These are phyloP conservation scores for Phoenoteleia sp. DNA, from an alignment of 2,888 invertebrate genomes.

Conservation along the genomic window DNA sequence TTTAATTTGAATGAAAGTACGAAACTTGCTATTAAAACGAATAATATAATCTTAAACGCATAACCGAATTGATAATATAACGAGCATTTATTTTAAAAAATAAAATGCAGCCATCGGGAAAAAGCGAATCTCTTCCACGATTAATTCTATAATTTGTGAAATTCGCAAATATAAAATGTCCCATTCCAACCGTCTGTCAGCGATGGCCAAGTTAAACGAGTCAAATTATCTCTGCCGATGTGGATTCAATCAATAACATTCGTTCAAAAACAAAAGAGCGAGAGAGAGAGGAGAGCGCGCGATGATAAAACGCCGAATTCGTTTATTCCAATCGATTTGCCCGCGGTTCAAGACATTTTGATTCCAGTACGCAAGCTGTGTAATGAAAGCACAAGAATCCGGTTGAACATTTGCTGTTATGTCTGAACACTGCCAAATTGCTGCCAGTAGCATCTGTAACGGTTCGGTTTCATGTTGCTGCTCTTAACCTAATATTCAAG, in stretches of 20 bases:
- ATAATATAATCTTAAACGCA: too few relatives aligned
- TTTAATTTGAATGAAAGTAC: too few relatives aligned
- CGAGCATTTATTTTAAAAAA: too few relatives aligned
- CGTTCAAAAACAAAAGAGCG: background rate
- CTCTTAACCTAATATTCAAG: conserved; percentile 54
- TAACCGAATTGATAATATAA: too few relatives aligned
- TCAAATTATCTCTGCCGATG: conserved; percentile 14
- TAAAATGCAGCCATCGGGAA: too few relatives aligned
- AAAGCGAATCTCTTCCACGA: too few relatives aligned
- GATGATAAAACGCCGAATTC: background rate
- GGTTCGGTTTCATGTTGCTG: conserved; percentile 49
- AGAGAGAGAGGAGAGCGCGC: background rate
- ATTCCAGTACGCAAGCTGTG: background rate
- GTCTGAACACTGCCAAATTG: conserved; percentile 32
- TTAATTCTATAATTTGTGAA: too few relatives aligned
- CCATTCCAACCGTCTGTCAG: too few relatives aligned
- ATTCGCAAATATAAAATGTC: too few relatives aligned
- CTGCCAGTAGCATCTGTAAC: conserved; percentile 38
- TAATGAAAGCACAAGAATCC: conserved; percentile 33
- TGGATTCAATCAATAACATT: conserved; percentile 20
- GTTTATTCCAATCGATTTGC: conserved; percentile 4
- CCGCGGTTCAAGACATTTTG: background rate
- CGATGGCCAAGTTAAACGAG: background rate
- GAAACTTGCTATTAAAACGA: too few relatives aligned
- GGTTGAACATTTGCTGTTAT: conserved; percentile 25